Evolutionary conservation across 2,888 invertebrate species (phyloP), one percentile per base, ranked within the genome.

Genomic region (Pachycephus smyrnensis): DNA sequence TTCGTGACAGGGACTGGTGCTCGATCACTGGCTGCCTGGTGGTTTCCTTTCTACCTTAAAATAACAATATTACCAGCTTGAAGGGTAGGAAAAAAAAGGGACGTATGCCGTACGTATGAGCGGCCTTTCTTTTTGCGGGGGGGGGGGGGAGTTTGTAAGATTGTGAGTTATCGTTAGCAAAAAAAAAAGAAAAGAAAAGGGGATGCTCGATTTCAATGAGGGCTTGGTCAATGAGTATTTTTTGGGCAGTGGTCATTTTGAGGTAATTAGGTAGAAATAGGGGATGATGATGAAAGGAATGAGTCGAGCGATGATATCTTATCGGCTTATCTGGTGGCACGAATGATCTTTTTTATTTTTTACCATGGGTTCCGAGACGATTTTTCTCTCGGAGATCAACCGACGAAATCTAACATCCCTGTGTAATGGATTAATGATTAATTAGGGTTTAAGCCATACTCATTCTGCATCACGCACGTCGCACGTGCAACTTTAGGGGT

Each of bases 1-100:
- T 79, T 81, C 83, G 77, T 77, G 79, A 81, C 75, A 76, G 73
- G 78, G 80, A 79, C 82, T 76, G 84, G 79, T 78, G 84, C 77
- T 83, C 78, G 79, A 80, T 84, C 81, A 81, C 55, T 23, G 55
- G 55, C 55, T 55, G 23, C 55, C 23, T 55, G 23, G 55, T 55
- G 55, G 55, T 55, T 55, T 55, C 55, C 55, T 55, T 55, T 55
- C 55, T 55, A 9, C 55, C 23, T 55, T 55, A 55, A 55, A 55
- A 55, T 55, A 55, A 55, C 2, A 55, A 23, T 55, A 23, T 23
- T 55, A 9, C 55, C 55, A 55, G 55, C 55, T 55, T 55, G 23
- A 55, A 9, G 55, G 55, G 23, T 23, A 55, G 80, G 77, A 79
- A 83, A 81, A 84, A 86, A 84, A 80, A 75, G 74, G 74, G 35